These are phyloP conservation scores for Trachelus stipa DNA, from an alignment of 2,888 invertebrate species.

Conservation along the genomic window DNA sequence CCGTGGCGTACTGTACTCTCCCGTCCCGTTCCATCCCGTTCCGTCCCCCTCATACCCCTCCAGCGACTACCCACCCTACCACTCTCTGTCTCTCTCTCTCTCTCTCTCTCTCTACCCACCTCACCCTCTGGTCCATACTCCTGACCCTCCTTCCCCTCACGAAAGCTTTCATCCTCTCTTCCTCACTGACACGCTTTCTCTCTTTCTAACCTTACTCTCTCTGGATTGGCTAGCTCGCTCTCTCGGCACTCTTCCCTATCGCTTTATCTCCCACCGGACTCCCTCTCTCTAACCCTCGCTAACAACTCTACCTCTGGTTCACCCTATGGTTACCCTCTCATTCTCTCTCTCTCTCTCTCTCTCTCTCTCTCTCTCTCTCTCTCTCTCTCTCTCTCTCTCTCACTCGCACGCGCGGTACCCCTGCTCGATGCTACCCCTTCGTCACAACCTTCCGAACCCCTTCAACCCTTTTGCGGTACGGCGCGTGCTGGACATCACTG, in stretches of 20 bases:
- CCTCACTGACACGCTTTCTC: slow-evolving; percentile 35
- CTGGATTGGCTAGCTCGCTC: slow-evolving; percentile 26
- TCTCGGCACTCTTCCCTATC: slow-evolving; percentile 42
- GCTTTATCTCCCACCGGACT: slow-evolving; percentile 50
- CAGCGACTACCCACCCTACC: background rate
- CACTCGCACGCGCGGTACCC: background rate
- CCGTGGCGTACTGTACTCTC: slow-evolving; percentile 35
- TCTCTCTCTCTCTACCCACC: slow-evolving; percentile 13
- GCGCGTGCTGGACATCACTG: slow-evolving; percentile 43
- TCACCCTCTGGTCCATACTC: slow-evolving; percentile 8
- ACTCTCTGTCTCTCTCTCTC: background rate
- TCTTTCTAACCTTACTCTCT: slow-evolving; percentile 31
- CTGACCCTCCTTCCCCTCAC: slow-evolving; percentile 11
- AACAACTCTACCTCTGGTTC: slow-evolving; percentile 18
- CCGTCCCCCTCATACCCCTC: slow-evolving; percentile 22
- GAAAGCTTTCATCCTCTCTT: slow-evolving; percentile 24
- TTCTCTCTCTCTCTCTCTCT: background rate
- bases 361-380: too few relatives aligned
- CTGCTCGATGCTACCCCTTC: background rate
- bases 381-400: too few relatives aligned
- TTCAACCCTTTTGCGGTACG: slow-evolving; percentile 48
- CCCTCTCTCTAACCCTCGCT: slow-evolving; percentile 20
- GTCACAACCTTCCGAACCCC: slow-evolving; percentile 15
- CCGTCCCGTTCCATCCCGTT: slow-evolving; percentile 48
- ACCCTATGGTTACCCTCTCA: background rate